phyloP scores from a whole-genome alignment of 2,888 invertebrate genomes.

The Choreutis nemorana region DNA sequence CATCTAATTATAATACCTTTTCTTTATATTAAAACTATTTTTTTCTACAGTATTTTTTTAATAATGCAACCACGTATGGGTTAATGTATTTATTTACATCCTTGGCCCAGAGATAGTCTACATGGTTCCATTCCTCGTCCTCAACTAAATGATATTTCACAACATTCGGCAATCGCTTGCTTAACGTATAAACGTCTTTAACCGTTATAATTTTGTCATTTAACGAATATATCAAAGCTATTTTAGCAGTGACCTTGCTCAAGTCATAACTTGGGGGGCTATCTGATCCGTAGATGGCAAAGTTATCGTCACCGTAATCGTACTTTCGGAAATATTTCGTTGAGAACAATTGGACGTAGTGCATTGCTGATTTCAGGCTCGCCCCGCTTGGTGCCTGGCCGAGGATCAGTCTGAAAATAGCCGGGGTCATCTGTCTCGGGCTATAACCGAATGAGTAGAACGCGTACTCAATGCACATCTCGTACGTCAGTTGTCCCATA shows the following conservation, averaged over 20 bases:
- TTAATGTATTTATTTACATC: too few species aligned
- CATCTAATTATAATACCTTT: too few species aligned
- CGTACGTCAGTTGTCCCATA: constrained; percentile 5
- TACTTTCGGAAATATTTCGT: constrained; percentile 20
- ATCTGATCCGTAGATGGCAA: too few species aligned
- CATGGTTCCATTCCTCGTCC: constrained; percentile 18
- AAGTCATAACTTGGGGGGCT: constrained; percentile 30
- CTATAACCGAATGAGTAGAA: constrained; percentile 13
- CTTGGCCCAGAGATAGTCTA: constrained; percentile 32
- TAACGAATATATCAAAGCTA: constrained; percentile 19
- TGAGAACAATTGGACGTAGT: constrained; percentile 20
- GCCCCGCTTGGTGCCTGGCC: constrained; percentile 25
- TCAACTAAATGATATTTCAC: constrained; percentile 14
- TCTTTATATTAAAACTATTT: too few species aligned
- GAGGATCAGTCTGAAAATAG: constrained; percentile 15
- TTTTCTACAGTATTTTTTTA: too few species aligned
- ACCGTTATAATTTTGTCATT: constrained; percentile 24
- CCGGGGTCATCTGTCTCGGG: constrained; percentile 16
- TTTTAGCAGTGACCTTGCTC: constrained; percentile 20
- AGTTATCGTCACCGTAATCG: constrained; percentile 31
- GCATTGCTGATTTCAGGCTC: constrained; percentile 25
- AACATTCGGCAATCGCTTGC: constrained; percentile 20
- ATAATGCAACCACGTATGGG: too few species aligned
- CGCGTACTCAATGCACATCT: constrained; percentile 8
- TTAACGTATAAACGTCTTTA: constrained; percentile 18